phyloP scores from a whole-genome alignment of 2,888 invertebrate genomes.

The Ethmia dodecea region DNA sequence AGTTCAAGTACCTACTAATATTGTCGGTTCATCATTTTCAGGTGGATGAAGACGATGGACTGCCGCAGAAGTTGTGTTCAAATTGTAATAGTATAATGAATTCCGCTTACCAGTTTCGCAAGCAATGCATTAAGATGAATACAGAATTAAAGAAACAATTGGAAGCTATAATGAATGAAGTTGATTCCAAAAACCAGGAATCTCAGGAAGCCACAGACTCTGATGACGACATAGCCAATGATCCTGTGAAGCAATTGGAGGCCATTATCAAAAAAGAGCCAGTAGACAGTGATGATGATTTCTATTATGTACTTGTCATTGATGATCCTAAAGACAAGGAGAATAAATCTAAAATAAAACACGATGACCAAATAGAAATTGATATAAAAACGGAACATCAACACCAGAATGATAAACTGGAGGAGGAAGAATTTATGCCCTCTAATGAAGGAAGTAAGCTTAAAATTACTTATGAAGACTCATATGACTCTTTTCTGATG shows the following conservation, averaged over 20 bases:
- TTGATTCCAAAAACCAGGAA: constrained; percentile 21
- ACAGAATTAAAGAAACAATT: constrained; percentile 56
- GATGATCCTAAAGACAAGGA: constrained; percentile 35
- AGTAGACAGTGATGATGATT: constrained; percentile 65
- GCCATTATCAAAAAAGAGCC: constrained; percentile 61
- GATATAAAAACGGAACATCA: constrained; percentile 5
- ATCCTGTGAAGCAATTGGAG: constrained; percentile 58
- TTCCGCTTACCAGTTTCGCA: constrained; percentile 58
- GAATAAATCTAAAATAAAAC: constrained; percentile 6
- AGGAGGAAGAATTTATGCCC: constrained; percentile 11
- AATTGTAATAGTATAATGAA: constrained; percentile 54
- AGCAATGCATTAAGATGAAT: constrained; percentile 67
- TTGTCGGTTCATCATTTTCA: too few species aligned
- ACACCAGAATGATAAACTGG: too few species aligned
- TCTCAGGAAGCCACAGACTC: constrained; percentile 11
- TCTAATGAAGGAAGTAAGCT: constrained; percentile 6
- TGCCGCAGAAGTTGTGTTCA: constrained; percentile 61
- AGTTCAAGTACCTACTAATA: too few species aligned
- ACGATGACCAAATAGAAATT: constrained; percentile 22
- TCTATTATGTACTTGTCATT: constrained; percentile 67
- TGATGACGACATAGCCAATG: constrained; percentile 43
- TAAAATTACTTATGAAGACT: constrained; percentile 37
- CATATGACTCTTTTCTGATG: constrained; percentile 49
- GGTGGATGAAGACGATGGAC: constrained; percentile 55
- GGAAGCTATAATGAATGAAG: constrained; percentile 33